Evolutionary conservation across 2,797 vertebrate species (phyloP), one percentile per base, ranked within the genome.

Genomic region (Spinus olivaceus): DNA sequence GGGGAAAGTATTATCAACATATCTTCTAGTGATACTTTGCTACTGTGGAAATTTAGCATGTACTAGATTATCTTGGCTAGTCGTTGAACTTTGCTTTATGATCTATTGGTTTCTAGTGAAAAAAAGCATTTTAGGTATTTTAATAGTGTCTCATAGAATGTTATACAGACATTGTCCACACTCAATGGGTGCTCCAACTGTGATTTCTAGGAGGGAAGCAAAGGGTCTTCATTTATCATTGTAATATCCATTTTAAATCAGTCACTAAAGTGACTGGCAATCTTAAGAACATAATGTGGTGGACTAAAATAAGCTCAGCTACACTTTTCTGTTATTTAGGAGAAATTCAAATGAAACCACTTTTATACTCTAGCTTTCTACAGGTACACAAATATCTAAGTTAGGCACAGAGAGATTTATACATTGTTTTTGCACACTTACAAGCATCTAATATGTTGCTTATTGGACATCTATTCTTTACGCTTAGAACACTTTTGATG

Each of bases 301-400:
- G 12, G 33, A 47, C 44, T 69, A 65, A 79, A 88, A 76, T 44
- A 1, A 72, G 21, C 20, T 90, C 35, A 21, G 47, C 79, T 86
- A 54, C 12, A 50, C 35, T 90, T 60, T 15, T 41, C 50, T 88
- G 11, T 42, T 72, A 71, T 78, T 78, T n/a, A 72, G 73, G 42
- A 81, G 35, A 54, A 86, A 93, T 78, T 79, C 8, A 91, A 88
- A 67, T 50, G 6, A 88, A 90, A 90, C 42, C 27, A 73, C 24
- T 59, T 22, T 32, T 87, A n/a, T 25, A 66, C 12, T 79, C 19
- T n/a, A 59, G 32, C 30, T 86, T 95, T 88, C 60, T 54, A 53
- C 18, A 63, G 37, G 30, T 47, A 57, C 53, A 33, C 25, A 54
- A 50, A 27, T 79, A 76, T 66, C 41, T 74, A 78, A 90, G 24